These are phyloP conservation scores for Acanthurus tractus DNA, from an alignment of 2,797 vertebrate species.

Conservation along the genomic window DNA sequence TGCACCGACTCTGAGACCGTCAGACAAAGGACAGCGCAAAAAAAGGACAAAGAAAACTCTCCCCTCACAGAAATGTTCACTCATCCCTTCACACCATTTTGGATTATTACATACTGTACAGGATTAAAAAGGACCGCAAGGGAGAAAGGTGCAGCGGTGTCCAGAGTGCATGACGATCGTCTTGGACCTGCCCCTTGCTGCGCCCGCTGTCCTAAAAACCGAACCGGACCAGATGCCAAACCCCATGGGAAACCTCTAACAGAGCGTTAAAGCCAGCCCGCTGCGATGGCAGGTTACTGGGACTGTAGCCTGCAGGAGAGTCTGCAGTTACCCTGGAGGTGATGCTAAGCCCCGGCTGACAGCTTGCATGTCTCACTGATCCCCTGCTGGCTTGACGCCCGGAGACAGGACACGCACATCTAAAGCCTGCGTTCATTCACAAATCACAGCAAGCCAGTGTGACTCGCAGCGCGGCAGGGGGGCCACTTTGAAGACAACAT, in stretches of 20 bases:
- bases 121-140: constrained; percentile 55
- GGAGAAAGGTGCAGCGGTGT: background rate
- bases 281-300: constrained; percentile 22
- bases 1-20: background rate
- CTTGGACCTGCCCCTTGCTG: constrained; percentile 27
- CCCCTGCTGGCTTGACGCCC: constrained; percentile 64
- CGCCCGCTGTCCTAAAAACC: background rate
- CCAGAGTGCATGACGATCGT: constrained; percentile 17
- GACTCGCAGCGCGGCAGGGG: constrained; percentile 31
- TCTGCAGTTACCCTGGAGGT: constrained; percentile 33
- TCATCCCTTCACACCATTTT: constrained; percentile 36
- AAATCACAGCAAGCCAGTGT: constrained; percentile 42
- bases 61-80: constrained; percentile 27
- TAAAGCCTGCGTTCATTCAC: constrained; percentile 57
- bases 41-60: constrained; percentile 14
- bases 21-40: constrained; percentile 3
- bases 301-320: constrained; percentile 3
- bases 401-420: constrained; percentile 45
- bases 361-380: constrained; percentile 64
- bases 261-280: constrained; percentile 19
- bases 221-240: constrained; percentile 23
- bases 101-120: constrained; percentile 54
- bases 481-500: constrained; percentile 5
- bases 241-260: constrained; percentile 35
- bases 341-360: constrained; percentile 54